Evolutionary conservation across 1,140 invertebrate genomes (phyloP).

Genomic region (Calephelis nemesis): DNA sequence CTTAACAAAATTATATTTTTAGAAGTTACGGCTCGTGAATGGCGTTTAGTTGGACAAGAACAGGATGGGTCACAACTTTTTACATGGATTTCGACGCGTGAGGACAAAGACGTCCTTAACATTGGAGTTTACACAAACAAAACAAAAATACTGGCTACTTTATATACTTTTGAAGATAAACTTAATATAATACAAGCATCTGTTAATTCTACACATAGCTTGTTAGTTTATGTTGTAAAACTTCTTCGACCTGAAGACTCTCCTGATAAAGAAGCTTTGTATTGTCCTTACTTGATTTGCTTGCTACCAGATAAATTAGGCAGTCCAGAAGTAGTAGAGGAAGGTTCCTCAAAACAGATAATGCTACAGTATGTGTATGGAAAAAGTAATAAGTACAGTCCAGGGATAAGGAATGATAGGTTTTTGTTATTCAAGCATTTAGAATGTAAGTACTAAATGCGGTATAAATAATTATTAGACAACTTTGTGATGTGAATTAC

Average conservation of each 20-base stretch:
- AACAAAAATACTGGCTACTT: conserved; percentile 79
- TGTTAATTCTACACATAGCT: conserved; percentile 83
- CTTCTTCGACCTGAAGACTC: conserved; percentile 40
- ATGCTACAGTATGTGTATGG: conserved; percentile 89
- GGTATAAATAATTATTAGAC: conserved; percentile 7
- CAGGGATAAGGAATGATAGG: conserved; percentile 83
- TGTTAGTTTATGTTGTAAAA: conserved; percentile 85
- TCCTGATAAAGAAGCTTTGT: conserved; percentile 58
- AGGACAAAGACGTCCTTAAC: conserved; percentile 60
- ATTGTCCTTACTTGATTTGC: conserved; percentile 81
- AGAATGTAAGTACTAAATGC: conserved; percentile 82
- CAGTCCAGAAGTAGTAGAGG: conserved; percentile 79
- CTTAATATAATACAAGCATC: conserved; percentile 88
- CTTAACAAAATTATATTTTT: conserved; percentile 28
- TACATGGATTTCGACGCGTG: conserved; percentile 82
- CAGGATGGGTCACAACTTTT: conserved; percentile 85
- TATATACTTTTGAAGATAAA: conserved; percentile 82
- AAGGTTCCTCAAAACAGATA: conserved; percentile 81
- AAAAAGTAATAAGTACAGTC: conserved; percentile 81
- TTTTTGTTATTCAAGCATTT: conserved; percentile 88
- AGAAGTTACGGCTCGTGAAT: conserved; percentile 83
- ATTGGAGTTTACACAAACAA: conserved; percentile 79
- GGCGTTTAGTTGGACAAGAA: conserved; percentile 88
- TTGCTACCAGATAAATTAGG: conserved; percentile 78
- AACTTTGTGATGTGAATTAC: background rate